Conservation (phyloP, 2,797 vertebrate species). For the Acomys russatus region DNA sequence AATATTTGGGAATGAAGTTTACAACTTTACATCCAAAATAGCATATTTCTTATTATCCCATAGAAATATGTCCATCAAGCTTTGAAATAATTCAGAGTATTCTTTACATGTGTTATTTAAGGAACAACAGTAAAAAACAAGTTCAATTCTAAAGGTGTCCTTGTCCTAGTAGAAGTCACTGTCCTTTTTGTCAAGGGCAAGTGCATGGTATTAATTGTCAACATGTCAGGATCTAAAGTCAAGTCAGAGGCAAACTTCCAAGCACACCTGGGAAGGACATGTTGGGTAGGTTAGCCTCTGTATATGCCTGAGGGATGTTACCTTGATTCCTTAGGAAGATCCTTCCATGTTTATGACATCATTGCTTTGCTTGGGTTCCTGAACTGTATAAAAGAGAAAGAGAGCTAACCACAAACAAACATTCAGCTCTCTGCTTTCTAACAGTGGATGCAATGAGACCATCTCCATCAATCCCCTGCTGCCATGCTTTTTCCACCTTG, state of each 20-base stretch:
- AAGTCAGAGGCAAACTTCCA: background rate
- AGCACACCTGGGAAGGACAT: too few species aligned
- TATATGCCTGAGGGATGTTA: background rate
- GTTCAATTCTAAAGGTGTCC: background rate
- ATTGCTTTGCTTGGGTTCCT: background rate
- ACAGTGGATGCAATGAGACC: background rate
- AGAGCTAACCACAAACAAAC: background rate
- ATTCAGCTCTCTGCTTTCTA: background rate
- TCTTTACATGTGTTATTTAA: background rate
- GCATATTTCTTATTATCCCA: background rate
- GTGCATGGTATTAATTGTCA: background rate
- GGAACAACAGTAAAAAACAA: background rate
- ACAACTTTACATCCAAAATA: background rate
- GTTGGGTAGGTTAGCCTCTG: background rate
- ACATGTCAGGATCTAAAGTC: background rate
- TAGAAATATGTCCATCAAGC: background rate
- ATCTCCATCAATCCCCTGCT: background rate
- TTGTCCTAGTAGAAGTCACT: background rate
- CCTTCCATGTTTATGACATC: background rate
- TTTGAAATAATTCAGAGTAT: background rate
- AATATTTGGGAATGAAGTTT: slow-evolving; percentile 37
- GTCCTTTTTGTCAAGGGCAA: background rate
- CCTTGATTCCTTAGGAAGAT: too few species aligned
- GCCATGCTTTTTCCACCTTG: too few species aligned
- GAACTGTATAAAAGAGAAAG: too few species aligned